Evolutionary conservation across 2,797 vertebrate species (phyloP), one percentile per base, ranked within the genome.

Genomic region (Ptychobarbus kaznakovi): DNA sequence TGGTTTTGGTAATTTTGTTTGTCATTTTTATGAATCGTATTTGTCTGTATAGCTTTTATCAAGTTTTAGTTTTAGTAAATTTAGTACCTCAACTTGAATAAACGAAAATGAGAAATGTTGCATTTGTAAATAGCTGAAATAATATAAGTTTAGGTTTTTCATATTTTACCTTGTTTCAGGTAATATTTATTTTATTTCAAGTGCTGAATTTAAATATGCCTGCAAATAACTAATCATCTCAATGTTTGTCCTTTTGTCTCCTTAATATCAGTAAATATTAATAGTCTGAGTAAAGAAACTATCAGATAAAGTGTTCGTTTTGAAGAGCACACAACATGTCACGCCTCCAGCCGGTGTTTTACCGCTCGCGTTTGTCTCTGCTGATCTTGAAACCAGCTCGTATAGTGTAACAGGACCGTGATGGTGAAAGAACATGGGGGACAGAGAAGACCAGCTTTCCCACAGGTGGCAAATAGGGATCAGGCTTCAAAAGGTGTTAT

Each of bases 281-380:
- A n/a, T n/a, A n/a, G 42, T 80, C 35, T 38, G 28, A 35, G 10
- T 32, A 28, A 80, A 68, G 6, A 22, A 51, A 65, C 22, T 4
- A n/a, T 20, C 16, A 2, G 15, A 66, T 32, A 25, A 65, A 38
- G n/a, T 63, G 40, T 42, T 44, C 18, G 22, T 28, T 63, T 28
- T 25, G 32, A 73, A 91, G 91, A 89, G 86, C 88, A 89, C 89
- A 93, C 25, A 69, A 91, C 91, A 89, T 88, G 90, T 88, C 87
- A 90, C 89, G 2, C 25, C 35, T 51, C 28, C 68, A 65, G 56
- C 20, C n/a, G 38, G 28, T 51, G 73, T 79, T 79, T 78, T 84
- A 40, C 1, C 4, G 5, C 18, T 44, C 15, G n/a, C 16, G 51
- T 82, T 77, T 51, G 70, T 66, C 68, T 87, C 58, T 83, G 86